A percentile compares a stretch with the other conserved stretches of the same genome.
Conservation (phyloP, 2,888 invertebrate genomes). For the Macroteleia sp. region DNA sequence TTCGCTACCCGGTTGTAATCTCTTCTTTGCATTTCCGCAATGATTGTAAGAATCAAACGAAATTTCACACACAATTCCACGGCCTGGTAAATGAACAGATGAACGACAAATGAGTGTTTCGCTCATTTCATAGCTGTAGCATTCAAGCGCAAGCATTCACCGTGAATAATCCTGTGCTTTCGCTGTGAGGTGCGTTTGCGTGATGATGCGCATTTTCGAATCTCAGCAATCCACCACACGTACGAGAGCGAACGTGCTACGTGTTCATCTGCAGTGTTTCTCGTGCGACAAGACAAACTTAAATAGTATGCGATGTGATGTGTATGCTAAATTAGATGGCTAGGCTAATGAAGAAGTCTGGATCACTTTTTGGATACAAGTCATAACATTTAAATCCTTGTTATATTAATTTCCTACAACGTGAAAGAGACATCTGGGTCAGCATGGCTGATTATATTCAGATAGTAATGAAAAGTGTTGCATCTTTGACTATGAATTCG, state of each 20-base stretch:
- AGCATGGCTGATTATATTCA: constrained; percentile 4
- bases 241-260: no score
- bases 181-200: constrained; percentile 12
- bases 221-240: constrained; percentile 9
- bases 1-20: not conserved
- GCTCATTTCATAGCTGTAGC: constrained; percentile 10
- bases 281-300: constrained; percentile 4
- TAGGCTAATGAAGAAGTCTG: constrained; percentile 17
- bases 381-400: constrained; percentile 20
- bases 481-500: no score
- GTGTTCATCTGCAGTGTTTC: constrained; percentile 15
- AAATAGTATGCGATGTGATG: not conserved
- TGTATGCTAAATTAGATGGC: constrained; percentile 19
- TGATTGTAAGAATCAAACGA: constrained; percentile 14
- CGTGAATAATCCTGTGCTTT: constrained; percentile 7
- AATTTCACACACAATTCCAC: not conserved
- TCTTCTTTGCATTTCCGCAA: not conserved
- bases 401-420: constrained; percentile 7
- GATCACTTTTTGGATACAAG: constrained; percentile 4
- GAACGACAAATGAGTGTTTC: constrained; percentile 3
- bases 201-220: constrained; percentile 18
- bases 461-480: no score
- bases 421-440: constrained; percentile 6
- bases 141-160: constrained; percentile 4
- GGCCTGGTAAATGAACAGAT: not conserved